Evolutionary conservation across 2,113 vertebrate genomes (phyloP), one percentile per base, ranked within the genome.

Genomic region (Tyto alba): DNA sequence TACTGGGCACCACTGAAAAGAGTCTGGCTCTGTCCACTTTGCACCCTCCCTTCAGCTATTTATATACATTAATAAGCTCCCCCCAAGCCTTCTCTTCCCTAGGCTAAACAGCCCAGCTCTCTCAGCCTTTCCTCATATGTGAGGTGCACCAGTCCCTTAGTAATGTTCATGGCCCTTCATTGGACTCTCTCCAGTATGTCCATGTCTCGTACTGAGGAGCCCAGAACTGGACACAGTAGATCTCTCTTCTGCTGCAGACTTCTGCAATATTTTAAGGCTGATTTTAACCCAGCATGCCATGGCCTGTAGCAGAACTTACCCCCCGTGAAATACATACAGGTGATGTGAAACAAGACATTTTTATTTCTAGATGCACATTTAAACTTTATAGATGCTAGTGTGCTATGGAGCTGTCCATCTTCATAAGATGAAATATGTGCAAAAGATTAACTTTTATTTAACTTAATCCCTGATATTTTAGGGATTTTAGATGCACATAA

Each of bases 81-180:
- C 20, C 2, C 14, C 5, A 12, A 59, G 29, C 55, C 50, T 87
- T 41, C 26, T 34, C 25, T 50, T 77, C 26, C 22, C 7, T 29
- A 20, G 22, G 4, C 8, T 52, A 7, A 29, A 30, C 16, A 53
- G 6, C 17, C 29, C 71, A 47, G 19, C 17, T 64, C 66, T 71
- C 56, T 38, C 41, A 29, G 20, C 9, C n/a, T 69, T 64, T 73
- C 34, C 45, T 47, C 2, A 5, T 13, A 19, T 6, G 27, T 10
- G n/a, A 69, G 73, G 29, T 52, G 59, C 43, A 56, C 26, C 36
- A 27, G 18, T 7, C 25, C 41, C 30, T 77, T 19, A 18, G 16
- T 7, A 57, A 34, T 38, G 11, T 56, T 25, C 1, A 0, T 21
- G 29, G 40, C 7, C 16, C 43, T 47, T 63, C 1, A 0, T 1